Percentiles rank a stretch among this genome's conserved stretches.
phyloP scores from a whole-genome alignment of 35 echinoderm and acorn worm species.

The Nesometra sesokonis region DNA sequence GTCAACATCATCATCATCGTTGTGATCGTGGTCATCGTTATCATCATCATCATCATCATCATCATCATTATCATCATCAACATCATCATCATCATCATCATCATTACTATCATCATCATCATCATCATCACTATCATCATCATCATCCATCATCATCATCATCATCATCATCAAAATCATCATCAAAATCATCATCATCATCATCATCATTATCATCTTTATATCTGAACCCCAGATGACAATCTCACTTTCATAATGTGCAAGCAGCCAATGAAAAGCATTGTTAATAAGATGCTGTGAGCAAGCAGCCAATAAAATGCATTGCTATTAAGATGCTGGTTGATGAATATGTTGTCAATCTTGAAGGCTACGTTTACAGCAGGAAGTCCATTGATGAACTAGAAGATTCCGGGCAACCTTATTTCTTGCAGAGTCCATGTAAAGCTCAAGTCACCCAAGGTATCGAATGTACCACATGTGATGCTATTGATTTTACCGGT shows the following conservation, averaged over 20 bases:
- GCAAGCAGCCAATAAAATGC: background rate
- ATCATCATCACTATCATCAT: background rate
- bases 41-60: background rate
- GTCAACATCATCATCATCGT: background rate
- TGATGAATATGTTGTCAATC: background rate
- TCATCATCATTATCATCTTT: background rate
- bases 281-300: too few species aligned
- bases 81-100: background rate
- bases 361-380: background rate
- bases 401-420: background rate
- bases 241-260: background rate
- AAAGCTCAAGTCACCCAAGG: background rate
- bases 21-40: background rate
- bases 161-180: background rate
- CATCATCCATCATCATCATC: background rate
- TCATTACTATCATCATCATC: background rate
- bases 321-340: background rate
- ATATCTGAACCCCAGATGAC: background rate
- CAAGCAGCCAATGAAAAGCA: too few species aligned
- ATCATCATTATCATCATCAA: background rate
- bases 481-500: background rate
- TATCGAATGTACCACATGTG: background rate
- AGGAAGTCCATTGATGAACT: background rate
- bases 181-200: background rate
- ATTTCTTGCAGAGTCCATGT: background rate